Conservation (phyloP, 2,113 vertebrate genomes). For the Oenanthe melanoleuca region DNA sequence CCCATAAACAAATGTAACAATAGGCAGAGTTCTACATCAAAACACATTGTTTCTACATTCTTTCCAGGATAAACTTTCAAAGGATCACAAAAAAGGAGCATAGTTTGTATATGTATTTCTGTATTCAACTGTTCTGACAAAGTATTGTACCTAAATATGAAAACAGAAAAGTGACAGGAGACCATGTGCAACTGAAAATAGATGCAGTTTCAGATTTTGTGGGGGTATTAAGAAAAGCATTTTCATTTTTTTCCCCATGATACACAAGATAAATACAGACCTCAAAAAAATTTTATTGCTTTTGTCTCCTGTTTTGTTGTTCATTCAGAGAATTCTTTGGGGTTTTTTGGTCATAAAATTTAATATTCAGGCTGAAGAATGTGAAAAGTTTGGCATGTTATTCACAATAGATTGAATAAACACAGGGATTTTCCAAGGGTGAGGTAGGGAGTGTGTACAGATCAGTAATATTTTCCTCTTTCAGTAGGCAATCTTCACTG, state of each 20-base stretch:
- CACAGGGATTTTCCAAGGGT: constrained; percentile 27
- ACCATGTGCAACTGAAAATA: background rate
- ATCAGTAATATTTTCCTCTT: background rate
- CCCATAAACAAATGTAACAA: background rate
- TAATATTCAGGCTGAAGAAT: background rate
- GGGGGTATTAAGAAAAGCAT: background rate
- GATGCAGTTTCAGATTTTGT: background rate
- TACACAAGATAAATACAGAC: background rate
- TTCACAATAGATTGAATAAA: background rate
- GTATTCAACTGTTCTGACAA: background rate
- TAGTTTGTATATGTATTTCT: background rate
- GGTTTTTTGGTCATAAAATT: background rate
- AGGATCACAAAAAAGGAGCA: background rate
- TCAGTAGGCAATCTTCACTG: background rate
- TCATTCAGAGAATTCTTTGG: background rate
- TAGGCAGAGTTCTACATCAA: background rate
- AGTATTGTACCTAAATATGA: background rate
- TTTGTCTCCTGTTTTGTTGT: background rate
- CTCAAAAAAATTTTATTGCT: accelerated
- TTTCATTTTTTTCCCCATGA: background rate
- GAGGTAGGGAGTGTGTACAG: background rate
- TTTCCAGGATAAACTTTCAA: background rate
- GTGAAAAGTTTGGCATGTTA: background rate
- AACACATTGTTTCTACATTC: background rate
- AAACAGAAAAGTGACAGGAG: background rate